phyloP scores from a whole-genome alignment of 2,113 vertebrate genomes.

The Acrocephalus arundinaceus region DNA sequence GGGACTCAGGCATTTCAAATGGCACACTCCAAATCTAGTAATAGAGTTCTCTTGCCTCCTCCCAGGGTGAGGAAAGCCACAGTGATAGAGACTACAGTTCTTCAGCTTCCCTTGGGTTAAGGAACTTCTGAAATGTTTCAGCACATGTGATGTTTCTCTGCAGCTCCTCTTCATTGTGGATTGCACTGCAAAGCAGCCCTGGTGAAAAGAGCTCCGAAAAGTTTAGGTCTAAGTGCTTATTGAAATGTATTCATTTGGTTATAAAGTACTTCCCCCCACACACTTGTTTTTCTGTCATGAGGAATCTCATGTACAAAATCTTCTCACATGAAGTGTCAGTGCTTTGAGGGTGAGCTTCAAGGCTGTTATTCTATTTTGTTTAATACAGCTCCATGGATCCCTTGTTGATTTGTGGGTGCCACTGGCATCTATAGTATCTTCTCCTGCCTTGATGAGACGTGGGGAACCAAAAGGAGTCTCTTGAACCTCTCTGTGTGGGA shows the following conservation, averaged over 20 bases:
- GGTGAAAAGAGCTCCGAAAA: not conserved
- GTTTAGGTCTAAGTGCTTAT: not conserved
- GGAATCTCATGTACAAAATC: not conserved
- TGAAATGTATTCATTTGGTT: not conserved
- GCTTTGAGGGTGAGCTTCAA: not conserved
- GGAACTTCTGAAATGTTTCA: not conserved
- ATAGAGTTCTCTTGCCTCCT: not conserved
- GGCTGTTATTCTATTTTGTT: not conserved
- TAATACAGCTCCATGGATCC: not conserved
- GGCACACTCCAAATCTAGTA: not conserved
- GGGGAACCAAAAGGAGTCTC: not conserved
- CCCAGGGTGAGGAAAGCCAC: slow-evolving; percentile 1
- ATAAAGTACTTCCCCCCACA: not conserved
- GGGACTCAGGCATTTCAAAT: not conserved
- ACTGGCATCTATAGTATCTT: not conserved
- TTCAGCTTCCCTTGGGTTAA: not conserved
- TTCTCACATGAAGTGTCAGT: not conserved
- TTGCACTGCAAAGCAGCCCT: not conserved
- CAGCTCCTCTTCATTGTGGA: not conserved
- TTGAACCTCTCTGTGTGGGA: not conserved
- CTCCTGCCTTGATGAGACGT: not conserved
- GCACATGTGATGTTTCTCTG: not conserved
- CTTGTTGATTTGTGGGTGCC: not conserved
- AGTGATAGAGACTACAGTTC: not conserved
- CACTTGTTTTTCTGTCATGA: not conserved